Base-by-base conservation (phyloP, 2,797 vertebrate species). In the Myotis findleyi region DNA sequence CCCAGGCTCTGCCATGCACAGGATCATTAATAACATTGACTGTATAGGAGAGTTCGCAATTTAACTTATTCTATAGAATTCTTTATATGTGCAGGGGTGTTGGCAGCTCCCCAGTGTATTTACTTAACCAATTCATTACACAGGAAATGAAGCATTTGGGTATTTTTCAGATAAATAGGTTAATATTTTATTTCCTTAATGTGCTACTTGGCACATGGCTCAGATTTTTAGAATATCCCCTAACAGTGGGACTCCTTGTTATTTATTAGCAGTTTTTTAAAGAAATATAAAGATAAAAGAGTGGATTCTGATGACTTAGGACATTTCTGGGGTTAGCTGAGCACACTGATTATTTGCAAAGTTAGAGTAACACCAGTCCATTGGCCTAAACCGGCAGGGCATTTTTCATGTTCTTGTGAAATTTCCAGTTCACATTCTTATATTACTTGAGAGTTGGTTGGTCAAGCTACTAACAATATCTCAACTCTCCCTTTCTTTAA, bases 401-500 rank as follows among this genome's bases (percentile, higher is more conserved):
- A 27, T 13, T 59, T 41, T 76, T 81, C 57, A 21, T 18, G 7
- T 84, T 55, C 87, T 84, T 77, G 73, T 86, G 77, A 92, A 93
- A 62, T 25, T 86, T 89, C 11, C 47, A 81, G 25, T 51, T 85
- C 82, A 87, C 59, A 87, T 72, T 88, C 64, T 92, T 77, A 82
- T n/a, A 10, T 87, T 79, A 79, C 64, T 92, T 85, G 36, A 91
- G 80, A 76, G 59, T 88, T 73, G 44, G 62, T 84, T 62, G 68
- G 36, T 69, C 49, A 93, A 87, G 83, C 57, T 80, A 23, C 79
- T 87, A 72, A 33, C 44, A 38, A 47, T 84, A 87, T 30, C 33
- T 75, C 49, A 38, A 44, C 14, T 94, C 25, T 90, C 75, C 16
- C 44, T 72, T 95, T 73, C 64, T 79, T 89, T 89, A 91, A 94